These are phyloP conservation scores for Chionis minor DNA, from an alignment of 2,113 vertebrate species.

Conservation along the genomic window DNA sequence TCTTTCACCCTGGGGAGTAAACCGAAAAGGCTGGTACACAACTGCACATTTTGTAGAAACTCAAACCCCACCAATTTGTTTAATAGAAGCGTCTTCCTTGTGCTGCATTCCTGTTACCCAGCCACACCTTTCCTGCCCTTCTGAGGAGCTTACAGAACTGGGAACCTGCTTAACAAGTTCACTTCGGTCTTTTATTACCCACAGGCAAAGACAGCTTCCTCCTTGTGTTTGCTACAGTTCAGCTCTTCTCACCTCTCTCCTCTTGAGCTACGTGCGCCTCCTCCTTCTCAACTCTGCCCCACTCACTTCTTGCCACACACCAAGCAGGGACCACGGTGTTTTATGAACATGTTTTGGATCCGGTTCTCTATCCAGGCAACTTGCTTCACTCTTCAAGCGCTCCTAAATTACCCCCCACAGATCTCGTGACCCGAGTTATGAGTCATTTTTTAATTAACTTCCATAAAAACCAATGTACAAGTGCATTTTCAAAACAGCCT, in stretches of 20 bases:
- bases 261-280: background rate
- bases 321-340: background rate
- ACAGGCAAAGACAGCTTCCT: background rate
- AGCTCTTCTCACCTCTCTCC: background rate
- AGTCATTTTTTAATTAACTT: background rate
- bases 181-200: background rate
- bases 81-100: background rate
- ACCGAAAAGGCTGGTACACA: background rate
- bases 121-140: background rate
- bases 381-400: background rate
- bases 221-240: background rate
- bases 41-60: background rate
- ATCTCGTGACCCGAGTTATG: background rate
- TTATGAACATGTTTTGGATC: background rate
- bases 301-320: background rate
- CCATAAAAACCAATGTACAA: background rate
- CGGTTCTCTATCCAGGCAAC: background rate
- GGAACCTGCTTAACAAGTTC: conserved; percentile 63
- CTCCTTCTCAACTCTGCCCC: background rate
- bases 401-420: background rate
- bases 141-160: background rate
- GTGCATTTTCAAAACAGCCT: background rate
- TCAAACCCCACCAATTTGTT: background rate
- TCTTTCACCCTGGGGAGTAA: background rate
- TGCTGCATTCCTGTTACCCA: conserved; percentile 36